phyloP scores from a whole-genome alignment of 2,797 vertebrate species.

The Enteromius radiatus region DNA sequence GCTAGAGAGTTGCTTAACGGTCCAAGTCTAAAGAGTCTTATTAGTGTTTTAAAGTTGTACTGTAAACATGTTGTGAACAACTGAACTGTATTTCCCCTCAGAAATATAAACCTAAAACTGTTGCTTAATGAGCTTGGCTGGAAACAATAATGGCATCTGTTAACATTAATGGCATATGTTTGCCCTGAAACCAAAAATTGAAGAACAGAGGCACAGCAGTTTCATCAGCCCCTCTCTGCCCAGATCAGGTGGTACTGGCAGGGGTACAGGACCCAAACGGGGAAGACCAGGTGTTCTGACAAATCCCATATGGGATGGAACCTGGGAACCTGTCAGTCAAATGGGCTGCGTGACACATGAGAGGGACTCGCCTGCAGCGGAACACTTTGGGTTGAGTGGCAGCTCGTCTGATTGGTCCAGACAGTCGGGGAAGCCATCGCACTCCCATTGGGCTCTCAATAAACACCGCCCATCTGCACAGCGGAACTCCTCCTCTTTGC shows the following conservation, averaged over 20 bases:
- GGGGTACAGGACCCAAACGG: background rate
- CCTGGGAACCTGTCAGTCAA: conserved; percentile 44
- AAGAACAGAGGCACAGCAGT: background rate
- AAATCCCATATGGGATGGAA: conserved; percentile 42
- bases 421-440: conserved; percentile 86
- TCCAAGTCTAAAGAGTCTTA: conserved; percentile 16
- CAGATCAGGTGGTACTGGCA: conserved; percentile 18
- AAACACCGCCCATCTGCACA: conserved; percentile 85
- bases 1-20: background rate
- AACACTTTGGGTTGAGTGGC: conserved; percentile 83
- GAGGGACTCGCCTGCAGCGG: conserved; percentile 75
- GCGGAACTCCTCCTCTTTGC: conserved; percentile 80
- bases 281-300: conserved; percentile 46
- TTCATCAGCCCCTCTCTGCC: conserved; percentile 20
- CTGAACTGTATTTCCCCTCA: background rate
- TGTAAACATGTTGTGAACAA: background rate
- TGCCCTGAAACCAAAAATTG: conserved; percentile 36
- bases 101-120: conserved; percentile 2
- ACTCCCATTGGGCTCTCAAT: conserved; percentile 84
- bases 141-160: conserved; percentile 18
- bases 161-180: conserved; percentile 43
- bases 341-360: background rate
- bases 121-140: background rate
- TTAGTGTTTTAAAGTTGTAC: background rate
- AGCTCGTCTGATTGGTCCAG: conserved; percentile 85